These are phyloP conservation scores for Sebastes hopkinsi DNA, from an alignment of 2,797 vertebrate species.

Conservation along the genomic window DNA sequence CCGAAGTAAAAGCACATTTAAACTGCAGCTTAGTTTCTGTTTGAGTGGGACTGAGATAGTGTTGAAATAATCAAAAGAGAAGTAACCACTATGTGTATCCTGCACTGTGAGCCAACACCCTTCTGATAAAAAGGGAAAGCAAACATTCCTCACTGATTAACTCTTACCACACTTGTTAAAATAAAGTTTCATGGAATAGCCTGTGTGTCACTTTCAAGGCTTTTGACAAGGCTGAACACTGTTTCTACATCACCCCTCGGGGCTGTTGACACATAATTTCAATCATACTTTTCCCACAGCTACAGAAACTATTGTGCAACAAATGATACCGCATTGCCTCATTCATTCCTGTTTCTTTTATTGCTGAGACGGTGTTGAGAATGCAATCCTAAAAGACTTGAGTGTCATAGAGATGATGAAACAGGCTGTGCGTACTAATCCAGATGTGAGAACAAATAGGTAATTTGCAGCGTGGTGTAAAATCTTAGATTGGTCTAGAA, in stretches of 20 bases:
- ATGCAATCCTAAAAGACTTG: background rate
- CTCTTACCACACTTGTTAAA: slow-evolving; percentile 30
- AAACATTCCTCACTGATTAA: slow-evolving; percentile 53
- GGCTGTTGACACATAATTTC: background rate
- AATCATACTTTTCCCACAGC: background rate
- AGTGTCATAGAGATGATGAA: background rate
- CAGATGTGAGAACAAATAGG: background rate
- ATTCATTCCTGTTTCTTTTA: background rate
- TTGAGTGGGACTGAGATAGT: background rate
- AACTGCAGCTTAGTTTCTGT: background rate
- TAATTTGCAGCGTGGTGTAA: background rate
- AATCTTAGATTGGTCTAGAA: background rate
- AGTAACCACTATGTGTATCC: background rate
- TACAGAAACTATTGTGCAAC: slow-evolving; percentile 12
- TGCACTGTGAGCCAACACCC: slow-evolving; percentile 42
- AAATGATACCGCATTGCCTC: background rate
- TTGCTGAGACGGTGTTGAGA: background rate
- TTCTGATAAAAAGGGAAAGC: slow-evolving; percentile 35
- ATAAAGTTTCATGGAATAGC: background rate
- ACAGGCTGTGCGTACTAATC: background rate
- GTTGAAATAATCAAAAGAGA: background rate
- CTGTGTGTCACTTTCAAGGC: background rate
- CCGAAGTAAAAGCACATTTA: background rate
- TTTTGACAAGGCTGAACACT: slow-evolving; percentile 25
- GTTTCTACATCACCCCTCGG: background rate